Evolutionary conservation across 2,797 vertebrate species (phyloP).

Genomic region (Macrochelys suwanniensis): DNA sequence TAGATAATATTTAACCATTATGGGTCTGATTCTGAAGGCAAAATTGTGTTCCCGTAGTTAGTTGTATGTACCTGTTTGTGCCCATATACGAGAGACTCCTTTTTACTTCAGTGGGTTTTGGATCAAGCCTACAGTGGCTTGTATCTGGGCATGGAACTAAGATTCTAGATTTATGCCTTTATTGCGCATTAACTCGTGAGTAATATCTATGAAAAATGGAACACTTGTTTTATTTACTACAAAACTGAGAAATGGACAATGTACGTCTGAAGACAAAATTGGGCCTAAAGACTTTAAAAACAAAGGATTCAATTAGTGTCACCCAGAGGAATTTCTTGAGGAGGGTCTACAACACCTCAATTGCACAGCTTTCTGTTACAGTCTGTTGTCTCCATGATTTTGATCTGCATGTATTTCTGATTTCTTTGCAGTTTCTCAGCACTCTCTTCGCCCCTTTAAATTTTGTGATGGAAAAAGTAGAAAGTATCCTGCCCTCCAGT

Average conservation of each 20-base stretch:
- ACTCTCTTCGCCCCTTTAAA: conserved; percentile 98
- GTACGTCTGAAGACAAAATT: background rate
- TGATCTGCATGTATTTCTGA: conserved; percentile 59
- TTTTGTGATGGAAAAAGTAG: conserved; percentile 99
- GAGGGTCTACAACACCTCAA: background rate
- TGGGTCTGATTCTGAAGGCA: background rate
- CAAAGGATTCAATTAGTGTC: background rate
- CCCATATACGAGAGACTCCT: accelerated
- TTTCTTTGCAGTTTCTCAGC: conserved; percentile 93
- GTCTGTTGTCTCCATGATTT: background rate
- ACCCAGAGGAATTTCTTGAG: background rate
- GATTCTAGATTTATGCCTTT: background rate
- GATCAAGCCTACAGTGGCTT: background rate
- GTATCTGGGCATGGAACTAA: background rate
- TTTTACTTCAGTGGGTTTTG: background rate
- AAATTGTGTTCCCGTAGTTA: accelerated
- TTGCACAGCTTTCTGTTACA: background rate
- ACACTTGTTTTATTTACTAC: background rate
- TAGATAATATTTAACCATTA: background rate
- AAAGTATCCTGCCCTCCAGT: conserved; percentile 97
- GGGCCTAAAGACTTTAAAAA: background rate
- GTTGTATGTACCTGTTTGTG: background rate
- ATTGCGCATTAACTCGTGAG: background rate
- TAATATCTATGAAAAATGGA: background rate
- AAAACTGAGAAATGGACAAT: background rate